phyloP scores from a whole-genome alignment of 2,113 vertebrate genomes.

The Sinocyclocheilus rhinocerous region DNA sequence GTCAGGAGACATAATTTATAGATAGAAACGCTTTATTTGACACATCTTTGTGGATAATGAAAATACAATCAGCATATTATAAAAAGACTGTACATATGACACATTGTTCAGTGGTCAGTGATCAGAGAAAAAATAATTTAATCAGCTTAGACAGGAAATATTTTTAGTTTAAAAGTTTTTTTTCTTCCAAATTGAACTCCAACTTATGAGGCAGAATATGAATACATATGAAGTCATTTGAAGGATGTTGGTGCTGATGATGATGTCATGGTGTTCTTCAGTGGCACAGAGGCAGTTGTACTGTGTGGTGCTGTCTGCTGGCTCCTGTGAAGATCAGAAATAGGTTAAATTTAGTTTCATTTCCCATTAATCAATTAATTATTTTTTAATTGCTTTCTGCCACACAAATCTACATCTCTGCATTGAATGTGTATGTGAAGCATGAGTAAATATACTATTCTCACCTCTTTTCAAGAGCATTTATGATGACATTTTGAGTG shows the following conservation, averaged over 20 bases:
- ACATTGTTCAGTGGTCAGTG: neutral
- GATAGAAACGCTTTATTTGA: neutral
- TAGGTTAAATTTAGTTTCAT: rapidly evolving
- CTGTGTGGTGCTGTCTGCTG: neutral
- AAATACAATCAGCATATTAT: neutral
- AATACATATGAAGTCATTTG: neutral
- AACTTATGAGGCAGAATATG: neutral
- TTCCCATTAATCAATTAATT: neutral
- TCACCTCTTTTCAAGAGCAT: conserved; percentile 43
- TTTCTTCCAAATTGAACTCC: neutral
- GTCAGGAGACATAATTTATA: neutral
- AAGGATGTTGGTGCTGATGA: neutral
- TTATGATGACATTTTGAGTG: conserved; percentile 31
- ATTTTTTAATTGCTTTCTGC: neutral
- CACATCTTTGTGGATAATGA: neutral
- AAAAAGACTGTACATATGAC: conserved; percentile 25
- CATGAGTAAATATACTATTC: neutral
- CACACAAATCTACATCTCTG: neutral
- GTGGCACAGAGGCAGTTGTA: neutral
- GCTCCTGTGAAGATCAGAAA: neutral
- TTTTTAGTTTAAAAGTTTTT: neutral
- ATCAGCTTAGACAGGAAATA: neutral
- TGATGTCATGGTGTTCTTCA: neutral
- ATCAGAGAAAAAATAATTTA: neutral
- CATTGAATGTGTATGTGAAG: neutral